Conservation (phyloP, 1,140 invertebrate species). For the Bombus sylvicola region DNA sequence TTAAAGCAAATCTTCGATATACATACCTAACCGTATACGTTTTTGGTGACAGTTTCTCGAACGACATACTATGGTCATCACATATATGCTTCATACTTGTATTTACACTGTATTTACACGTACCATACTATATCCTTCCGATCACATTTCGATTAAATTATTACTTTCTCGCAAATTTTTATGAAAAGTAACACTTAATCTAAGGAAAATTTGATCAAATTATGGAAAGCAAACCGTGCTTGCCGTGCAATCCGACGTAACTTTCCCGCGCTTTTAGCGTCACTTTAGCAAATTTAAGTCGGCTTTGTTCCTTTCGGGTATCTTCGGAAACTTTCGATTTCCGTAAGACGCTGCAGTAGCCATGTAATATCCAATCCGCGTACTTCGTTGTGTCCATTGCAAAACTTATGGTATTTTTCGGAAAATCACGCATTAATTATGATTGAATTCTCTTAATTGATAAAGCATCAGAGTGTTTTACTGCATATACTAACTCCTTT, state of each 20-base stretch:
- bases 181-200: neutral
- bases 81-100: neutral
- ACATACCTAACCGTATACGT: neutral
- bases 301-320: neutral
- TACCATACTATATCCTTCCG: neutral
- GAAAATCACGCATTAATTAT: neutral
- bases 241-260: neutral
- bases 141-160: neutral
- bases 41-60: neutral
- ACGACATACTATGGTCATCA: neutral
- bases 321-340: neutral
- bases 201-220: neutral
- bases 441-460: neutral
- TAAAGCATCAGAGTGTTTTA: neutral
- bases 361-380: neutral
- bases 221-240: neutral
- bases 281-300: neutral
- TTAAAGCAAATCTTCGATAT: neutral
- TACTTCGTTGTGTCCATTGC: neutral
- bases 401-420: neutral
- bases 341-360: neutral
- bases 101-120: neutral
- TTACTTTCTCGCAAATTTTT: neutral
- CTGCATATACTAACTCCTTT: neutral
- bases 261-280: neutral